phyloP scores from a whole-genome alignment of 53 echinoderm and acorn worm genomes.

The Echinarachnius parma region DNA sequence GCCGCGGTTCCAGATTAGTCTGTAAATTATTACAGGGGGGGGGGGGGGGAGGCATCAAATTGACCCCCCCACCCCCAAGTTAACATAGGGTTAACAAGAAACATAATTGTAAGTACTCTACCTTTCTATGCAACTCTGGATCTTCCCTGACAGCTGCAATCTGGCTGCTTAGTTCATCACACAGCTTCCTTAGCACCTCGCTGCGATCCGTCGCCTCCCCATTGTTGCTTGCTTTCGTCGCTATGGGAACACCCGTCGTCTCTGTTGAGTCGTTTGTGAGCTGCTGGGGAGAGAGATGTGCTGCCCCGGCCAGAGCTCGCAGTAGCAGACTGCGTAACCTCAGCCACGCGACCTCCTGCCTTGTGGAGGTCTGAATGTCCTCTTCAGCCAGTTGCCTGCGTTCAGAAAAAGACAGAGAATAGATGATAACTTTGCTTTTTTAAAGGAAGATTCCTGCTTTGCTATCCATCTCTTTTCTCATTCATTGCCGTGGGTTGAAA shows the following conservation, averaged over 20 bases:
- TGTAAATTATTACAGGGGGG: too few relatives aligned
- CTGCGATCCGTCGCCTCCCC: slow-evolving; percentile 51
- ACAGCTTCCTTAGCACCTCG: slow-evolving; percentile 53
- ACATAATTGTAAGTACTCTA: not conserved
- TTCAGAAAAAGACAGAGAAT: too few relatives aligned
- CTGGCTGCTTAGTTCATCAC: slow-evolving; percentile 46
- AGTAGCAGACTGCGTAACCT: slow-evolving; percentile 59
- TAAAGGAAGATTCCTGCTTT: too few relatives aligned
- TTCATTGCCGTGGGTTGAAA: too few relatives aligned
- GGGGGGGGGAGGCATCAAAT: not conserved
- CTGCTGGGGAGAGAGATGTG: slow-evolving; percentile 57
- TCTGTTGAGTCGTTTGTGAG: slow-evolving; percentile 5
- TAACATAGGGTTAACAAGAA: too few relatives aligned
- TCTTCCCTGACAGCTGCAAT: slow-evolving; percentile 51
- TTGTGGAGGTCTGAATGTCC: slow-evolving; percentile 53
- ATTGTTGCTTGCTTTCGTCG: slow-evolving; percentile 49
- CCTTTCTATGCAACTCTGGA: slow-evolving; percentile 52
- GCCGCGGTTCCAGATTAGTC: too few relatives aligned
- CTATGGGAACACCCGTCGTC: not conserved
- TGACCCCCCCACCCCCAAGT: not conserved
- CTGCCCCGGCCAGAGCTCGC: slow-evolving; percentile 63
- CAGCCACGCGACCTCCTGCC: slow-evolving; percentile 69
- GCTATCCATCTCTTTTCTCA: too few relatives aligned
- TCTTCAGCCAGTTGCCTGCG: slow-evolving; percentile 61
- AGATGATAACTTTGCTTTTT: too few relatives aligned